Percentiles rank a stretch among this genome's conserved stretches.
phyloP scores from a whole-genome alignment of 2,888 invertebrate species.

The Drosophila formosana region DNA sequence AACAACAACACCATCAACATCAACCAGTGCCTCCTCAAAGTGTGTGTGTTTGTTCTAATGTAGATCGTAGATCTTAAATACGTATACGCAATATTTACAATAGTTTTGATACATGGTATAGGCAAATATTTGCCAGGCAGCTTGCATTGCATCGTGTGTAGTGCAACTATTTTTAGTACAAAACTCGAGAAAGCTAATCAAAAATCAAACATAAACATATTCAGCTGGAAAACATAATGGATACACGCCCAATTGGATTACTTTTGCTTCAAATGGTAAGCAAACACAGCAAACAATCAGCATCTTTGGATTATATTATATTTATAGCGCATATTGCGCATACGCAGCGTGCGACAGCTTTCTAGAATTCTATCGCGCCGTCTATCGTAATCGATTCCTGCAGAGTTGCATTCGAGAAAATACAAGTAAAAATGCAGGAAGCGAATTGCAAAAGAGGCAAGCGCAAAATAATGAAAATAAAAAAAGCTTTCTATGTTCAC shows the following conservation, averaged over 20 bases:
- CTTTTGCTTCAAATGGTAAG: constrained; percentile 67
- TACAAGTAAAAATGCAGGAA: constrained; percentile 63
- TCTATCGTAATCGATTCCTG: constrained; percentile 28
- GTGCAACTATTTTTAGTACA: constrained; percentile 38
- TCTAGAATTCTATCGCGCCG: constrained; percentile 4
- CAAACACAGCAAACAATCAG: background rate
- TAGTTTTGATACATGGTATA: constrained; percentile 23
- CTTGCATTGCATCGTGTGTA: constrained; percentile 23
- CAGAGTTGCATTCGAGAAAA: constrained; percentile 41
- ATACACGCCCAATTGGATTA: constrained; percentile 73
- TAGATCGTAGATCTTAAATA: constrained; percentile 47
- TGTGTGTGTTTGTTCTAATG: constrained; percentile 23
- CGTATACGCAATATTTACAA: constrained; percentile 55
- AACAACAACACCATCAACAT: background rate
- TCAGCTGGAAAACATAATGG: constrained; percentile 60
- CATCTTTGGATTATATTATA: background rate
- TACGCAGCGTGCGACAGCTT: constrained; percentile 51
- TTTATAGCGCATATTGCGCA: constrained; percentile 44
- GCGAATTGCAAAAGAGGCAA: constrained; percentile 44
- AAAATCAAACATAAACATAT: constrained; percentile 14
- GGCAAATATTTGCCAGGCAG: constrained; percentile 49
- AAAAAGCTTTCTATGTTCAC: constrained; percentile 66
- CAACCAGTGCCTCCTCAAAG: constrained; percentile 47
- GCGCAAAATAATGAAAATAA: constrained; percentile 25
- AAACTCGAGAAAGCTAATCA: constrained; percentile 26